Base-by-base conservation (phyloP, 2,797 vertebrate species). In the Fundulus diaphanus region DNA sequence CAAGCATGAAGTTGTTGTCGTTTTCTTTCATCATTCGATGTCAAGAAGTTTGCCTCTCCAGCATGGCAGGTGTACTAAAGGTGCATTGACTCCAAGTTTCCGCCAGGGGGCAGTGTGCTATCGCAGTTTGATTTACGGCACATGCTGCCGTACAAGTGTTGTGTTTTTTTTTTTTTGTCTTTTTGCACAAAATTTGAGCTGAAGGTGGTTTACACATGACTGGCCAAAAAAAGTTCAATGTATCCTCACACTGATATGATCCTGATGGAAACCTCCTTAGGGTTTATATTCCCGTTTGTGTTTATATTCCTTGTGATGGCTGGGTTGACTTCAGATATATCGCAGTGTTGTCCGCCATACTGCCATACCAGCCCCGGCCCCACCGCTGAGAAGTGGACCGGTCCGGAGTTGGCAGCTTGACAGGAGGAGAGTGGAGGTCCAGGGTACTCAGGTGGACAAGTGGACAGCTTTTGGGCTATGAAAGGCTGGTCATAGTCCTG, bases 231-330 rank as follows among this genome's bases (percentile, higher is more conserved):
- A 68, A 13, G n/a, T 70, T 78, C 15, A 8, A 56, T 31, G 12
- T 37, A 72, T 83, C 67, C 44, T 94, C 89, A 95, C 78, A 93
- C 86, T 67, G 90, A 92, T 85, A 93, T 90, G 68, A 93, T 82
- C 80, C 88, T 86, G 80, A 92, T 87, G 51, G 89, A 86, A 49
- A 73, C 75, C 42, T 92, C 90, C 80, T 88, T 84, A 40, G 69
- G 40, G 48, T 87, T 88, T 24, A 56, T 72, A 57, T 63, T 82
- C 68, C 73, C 81, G 65, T 79, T 56, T 33, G 87, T 35, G 68
- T 88, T 88, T 24, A 59, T 73, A 54, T 70, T 80, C 68, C 74
- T 81, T 24, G 57, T 6, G 33, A 27, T 37, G 1, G 72, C 31
- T 13, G 72, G 65, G 56, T 67, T 88, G 35, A 5, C 37, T 44